A percentile compares a stretch with the other conserved stretches of the same genome.
These are phyloP conservation scores for Taurulus bubalis DNA, from an alignment of 2,113 vertebrate species.

Conservation along the genomic window DNA sequence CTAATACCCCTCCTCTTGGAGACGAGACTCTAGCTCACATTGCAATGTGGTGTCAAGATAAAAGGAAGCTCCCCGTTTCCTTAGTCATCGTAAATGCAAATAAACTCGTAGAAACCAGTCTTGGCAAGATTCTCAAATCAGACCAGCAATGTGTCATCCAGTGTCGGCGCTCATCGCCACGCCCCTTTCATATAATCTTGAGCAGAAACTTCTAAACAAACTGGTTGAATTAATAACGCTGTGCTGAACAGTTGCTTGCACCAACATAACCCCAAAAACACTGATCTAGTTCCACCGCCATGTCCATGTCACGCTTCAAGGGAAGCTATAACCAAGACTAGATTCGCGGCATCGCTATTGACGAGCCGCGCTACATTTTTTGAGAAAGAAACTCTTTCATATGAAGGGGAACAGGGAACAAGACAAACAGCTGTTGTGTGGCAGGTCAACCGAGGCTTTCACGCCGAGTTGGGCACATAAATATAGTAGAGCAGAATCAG, in stretches of 20 bases:
- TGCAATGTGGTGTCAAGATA: neutral
- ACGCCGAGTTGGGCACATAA: neutral
- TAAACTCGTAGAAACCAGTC: constrained; percentile 16
- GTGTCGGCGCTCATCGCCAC: neutral
- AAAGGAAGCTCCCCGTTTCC: constrained; percentile 7
- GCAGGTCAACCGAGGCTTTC: neutral
- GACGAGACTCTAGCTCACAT: neutral
- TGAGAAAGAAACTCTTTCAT: neutral
- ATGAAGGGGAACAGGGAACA: neutral
- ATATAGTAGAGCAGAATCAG: neutral
- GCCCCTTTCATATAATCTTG: neutral
- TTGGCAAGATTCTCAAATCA: neutral
- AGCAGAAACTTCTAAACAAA: too few species aligned
- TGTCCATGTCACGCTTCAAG: neutral
- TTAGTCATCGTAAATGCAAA: neutral
- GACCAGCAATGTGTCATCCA: neutral
- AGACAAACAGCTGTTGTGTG: neutral
- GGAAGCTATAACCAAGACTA: neutral
- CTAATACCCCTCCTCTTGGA: neutral
- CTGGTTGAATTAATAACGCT: neutral
- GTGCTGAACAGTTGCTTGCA: neutral
- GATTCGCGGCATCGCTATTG: neutral
- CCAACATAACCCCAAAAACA: neutral
- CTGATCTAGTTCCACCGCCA: neutral
- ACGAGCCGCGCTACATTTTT: neutral